Evolutionary conservation across 2,888 invertebrate species (phyloP), one percentile per base, ranked within the genome.

Genomic region (Ceraclea dissimilis): DNA sequence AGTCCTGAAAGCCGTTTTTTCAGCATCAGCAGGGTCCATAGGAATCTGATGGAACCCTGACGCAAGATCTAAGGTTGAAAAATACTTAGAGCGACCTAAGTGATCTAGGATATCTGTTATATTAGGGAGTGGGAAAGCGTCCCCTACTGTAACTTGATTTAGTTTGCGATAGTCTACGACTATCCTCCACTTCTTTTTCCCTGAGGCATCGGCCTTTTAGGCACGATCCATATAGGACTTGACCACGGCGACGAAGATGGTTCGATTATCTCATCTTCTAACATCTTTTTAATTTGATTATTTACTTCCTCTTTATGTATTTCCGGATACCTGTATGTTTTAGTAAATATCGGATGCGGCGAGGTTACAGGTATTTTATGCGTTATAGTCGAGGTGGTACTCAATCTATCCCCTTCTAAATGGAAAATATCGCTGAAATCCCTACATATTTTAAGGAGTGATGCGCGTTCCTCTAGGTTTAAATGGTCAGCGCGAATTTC

Each of bases 241-340:
- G 49, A 48, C 60, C 60, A 62, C 11, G 62, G 59, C 2, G 60
- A 60, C 8, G 49, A 61, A 1, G 63, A 64, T 17, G 59, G 58
- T 63, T 59, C 53, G 31, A 67, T 65, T 31, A 67, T 66, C 19
- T 63, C 55, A 59, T 66, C 58, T 49, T 58, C 52, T 44, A 63
- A 39, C 60, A 64, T 65, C 61, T 66, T 63, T 1, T 54, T 2
- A 8, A 67, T 65, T 63, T 67, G 65, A 20, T 59, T 61, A 13
- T 65, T 52, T 18, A 67, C 62, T 59, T 67, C 67, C 22, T 60
- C 51, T 60, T 67, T 66, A 54, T 66, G 65, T 11, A 63, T 50
- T 60, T 67, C 61, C 10, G 65, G 67, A 49, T 62, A 67, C 31
- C 65, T 43, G 58, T 67, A 67, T 4, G 58, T 60, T 63, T 65